These are phyloP conservation scores for Himantopus leucocephalus DNA, from an alignment of 2,113 vertebrate species.

Conservation along the genomic window DNA sequence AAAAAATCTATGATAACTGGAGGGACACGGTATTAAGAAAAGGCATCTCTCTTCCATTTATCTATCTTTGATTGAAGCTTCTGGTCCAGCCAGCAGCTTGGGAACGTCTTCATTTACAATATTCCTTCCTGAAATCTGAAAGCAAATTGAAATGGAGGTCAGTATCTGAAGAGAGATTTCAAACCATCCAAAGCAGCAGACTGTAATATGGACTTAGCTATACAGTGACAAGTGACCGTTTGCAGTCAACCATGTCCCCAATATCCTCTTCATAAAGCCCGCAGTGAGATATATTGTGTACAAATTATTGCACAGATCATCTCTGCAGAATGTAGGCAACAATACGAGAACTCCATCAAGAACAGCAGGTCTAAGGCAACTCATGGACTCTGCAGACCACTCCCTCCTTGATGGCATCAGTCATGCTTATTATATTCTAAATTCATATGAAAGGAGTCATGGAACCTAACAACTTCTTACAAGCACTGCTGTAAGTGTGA, in stretches of 20 bases:
- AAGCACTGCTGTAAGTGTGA: neutral
- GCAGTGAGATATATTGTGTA: neutral
- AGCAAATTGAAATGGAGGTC: neutral
- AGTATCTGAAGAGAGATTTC: neutral
- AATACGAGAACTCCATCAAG: neutral
- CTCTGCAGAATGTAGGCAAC: neutral
- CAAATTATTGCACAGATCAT: neutral
- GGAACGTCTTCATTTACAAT: constrained; percentile 82
- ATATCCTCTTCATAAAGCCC: neutral
- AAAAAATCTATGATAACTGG: neutral
- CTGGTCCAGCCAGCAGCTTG: constrained; percentile 92
- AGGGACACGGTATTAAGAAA: neutral
- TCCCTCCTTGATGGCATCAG: neutral
- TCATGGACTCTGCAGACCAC: neutral
- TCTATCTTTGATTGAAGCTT: constrained; percentile 62
- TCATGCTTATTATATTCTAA: neutral
- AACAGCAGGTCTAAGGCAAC: neutral
- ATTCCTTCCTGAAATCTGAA: constrained; percentile 89
- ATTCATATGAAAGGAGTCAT: neutral
- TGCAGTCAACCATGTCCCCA: neutral
- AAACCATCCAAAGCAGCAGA: neutral
- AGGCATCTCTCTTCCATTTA: constrained; percentile 12
- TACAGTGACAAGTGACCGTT: neutral
- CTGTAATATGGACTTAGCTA: neutral
- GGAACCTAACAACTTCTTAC: neutral